Base-by-base conservation (phyloP, 2,888 invertebrate species). In the Drosophila falleni region DNA sequence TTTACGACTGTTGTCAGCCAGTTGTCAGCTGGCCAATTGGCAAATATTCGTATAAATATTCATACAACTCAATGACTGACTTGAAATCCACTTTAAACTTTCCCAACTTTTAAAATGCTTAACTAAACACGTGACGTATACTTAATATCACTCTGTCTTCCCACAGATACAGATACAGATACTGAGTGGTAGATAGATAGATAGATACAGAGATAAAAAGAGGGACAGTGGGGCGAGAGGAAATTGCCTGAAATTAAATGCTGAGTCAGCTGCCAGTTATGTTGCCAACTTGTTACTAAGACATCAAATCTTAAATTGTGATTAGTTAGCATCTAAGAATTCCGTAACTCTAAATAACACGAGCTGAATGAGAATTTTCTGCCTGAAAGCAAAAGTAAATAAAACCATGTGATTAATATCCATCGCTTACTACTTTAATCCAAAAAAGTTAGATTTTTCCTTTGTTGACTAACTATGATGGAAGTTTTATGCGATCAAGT, bases 1-100 rank as follows among this genome's bases (percentile, higher is more conserved):
- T 64, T 61, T 46, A 54, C 49, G 46, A 41, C 59, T 64, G 68
- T 62, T 76, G 76, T 78, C 79, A 74, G 61, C 61, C 79, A 78
- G 79, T 73, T 73, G 74, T 78, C 78, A 67, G 59, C 46, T 37
- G 72, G 31, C 33, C 51, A 42, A 66, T 67, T 41, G 63, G 50
- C 55, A 53, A 63, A 68, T 58, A 56, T 16, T 42, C 67, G 46
- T 54, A 75, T 75, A 67, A 72, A 75, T 75, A 75, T 78, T 75
- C 72, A 78, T 72, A 58, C 59, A n/a, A 49, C 53, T 19, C 59
- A 51, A 47, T 50, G 60, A 60, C 39, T 44, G 55, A n/a, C 51
- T 55, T 35, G 4, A 56, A 47, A 39, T 59, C 47, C 33, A 58
- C 35, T 58, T 63, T 42, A 44, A 63, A 51, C 68, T 64, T 64